Evolutionary conservation across 2,888 invertebrate species (phyloP).

Genomic region (Congeria kusceri): DNA sequence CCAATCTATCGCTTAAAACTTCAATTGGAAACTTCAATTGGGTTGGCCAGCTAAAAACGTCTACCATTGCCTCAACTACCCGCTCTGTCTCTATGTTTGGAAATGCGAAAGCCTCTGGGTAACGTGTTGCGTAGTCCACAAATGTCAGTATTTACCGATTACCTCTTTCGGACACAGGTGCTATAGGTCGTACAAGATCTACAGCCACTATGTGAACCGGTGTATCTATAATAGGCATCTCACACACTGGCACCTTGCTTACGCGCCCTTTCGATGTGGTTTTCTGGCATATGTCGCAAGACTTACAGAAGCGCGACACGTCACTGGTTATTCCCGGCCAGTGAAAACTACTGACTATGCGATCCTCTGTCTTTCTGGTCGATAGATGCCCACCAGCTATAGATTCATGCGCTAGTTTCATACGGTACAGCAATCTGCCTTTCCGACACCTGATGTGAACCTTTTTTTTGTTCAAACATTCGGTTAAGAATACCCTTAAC

Average conservation of each 20-base stretch:
- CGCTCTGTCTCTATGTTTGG: constrained; percentile 52
- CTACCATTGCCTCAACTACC: constrained; percentile 63
- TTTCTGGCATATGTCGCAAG: constrained; percentile 3
- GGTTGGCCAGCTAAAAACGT: constrained; percentile 47
- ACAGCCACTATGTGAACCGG: neutral
- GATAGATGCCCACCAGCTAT: neutral
- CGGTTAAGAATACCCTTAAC: too few relatives aligned
- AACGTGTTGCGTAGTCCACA: constrained; percentile 64
- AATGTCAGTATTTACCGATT: constrained; percentile 61
- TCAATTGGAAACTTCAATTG: constrained; percentile 61
- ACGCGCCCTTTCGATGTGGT: neutral
- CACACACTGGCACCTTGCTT: neutral
- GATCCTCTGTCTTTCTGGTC: neutral
- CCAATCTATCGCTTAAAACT: constrained; percentile 63
- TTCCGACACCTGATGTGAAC: too few relatives aligned
- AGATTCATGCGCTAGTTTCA: neutral
- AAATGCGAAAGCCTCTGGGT: constrained; percentile 63
- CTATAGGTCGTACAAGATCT: constrained; percentile 53
- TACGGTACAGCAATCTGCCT: too few relatives aligned
- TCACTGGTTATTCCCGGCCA: neutral
- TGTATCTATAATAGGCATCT: constrained; percentile 19
- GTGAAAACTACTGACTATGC: neutral
- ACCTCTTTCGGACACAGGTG: constrained; percentile 46
- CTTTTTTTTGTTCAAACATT: too few relatives aligned
- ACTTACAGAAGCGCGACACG: constrained; percentile 1